These are phyloP conservation scores for Sebastolobus altivelis DNA, from an alignment of 2,797 vertebrate genomes.

Conservation along the genomic window DNA sequence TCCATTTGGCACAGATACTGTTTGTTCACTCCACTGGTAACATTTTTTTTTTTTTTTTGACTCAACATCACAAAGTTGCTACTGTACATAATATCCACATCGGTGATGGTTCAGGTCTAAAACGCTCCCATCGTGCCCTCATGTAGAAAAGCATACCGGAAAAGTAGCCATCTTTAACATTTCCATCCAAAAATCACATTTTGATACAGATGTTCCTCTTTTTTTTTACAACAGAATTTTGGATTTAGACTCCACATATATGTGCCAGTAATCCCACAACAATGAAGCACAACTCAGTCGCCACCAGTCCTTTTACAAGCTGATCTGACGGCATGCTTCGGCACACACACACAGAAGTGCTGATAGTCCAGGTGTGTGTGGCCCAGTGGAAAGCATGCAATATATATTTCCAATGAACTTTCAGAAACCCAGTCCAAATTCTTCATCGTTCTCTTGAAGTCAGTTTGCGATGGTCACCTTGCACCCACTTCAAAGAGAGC, in stretches of 20 bases:
- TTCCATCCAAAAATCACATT: slow-evolving; percentile 32
- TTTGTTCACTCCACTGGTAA: slow-evolving; percentile 70
- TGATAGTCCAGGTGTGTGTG: slow-evolving; percentile 52
- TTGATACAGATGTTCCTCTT: slow-evolving; percentile 11
- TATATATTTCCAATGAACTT: slow-evolving; percentile 51
- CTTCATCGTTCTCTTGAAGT: slow-evolving; percentile 25
- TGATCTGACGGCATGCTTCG: slow-evolving; percentile 64
- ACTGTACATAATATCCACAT: slow-evolving; percentile 74
- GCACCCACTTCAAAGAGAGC: slow-evolving; percentile 16
- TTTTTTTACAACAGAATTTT: slow-evolving; percentile 41
- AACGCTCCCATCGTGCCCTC: slow-evolving; percentile 20
- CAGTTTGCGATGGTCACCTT: neutral
- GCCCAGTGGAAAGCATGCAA: slow-evolving; percentile 77
- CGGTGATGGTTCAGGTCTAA: slow-evolving; percentile 48
- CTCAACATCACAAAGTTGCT: slow-evolving; percentile 66
- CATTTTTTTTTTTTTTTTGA: slow-evolving; percentile 21
- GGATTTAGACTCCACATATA: slow-evolving; percentile 35
- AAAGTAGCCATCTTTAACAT: slow-evolving; percentile 19
- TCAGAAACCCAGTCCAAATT: slow-evolving; percentile 25
- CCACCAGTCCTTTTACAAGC: slow-evolving; percentile 36
- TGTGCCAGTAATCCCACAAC: slow-evolving; percentile 38
- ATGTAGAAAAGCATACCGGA: slow-evolving; percentile 18
- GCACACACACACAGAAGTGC: slow-evolving; percentile 36
- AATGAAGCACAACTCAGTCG: slow-evolving; percentile 36
- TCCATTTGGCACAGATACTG: slow-evolving; percentile 78